phyloP scores from a whole-genome alignment of 2,113 vertebrate species.

The Rafetus swinhoei region DNA sequence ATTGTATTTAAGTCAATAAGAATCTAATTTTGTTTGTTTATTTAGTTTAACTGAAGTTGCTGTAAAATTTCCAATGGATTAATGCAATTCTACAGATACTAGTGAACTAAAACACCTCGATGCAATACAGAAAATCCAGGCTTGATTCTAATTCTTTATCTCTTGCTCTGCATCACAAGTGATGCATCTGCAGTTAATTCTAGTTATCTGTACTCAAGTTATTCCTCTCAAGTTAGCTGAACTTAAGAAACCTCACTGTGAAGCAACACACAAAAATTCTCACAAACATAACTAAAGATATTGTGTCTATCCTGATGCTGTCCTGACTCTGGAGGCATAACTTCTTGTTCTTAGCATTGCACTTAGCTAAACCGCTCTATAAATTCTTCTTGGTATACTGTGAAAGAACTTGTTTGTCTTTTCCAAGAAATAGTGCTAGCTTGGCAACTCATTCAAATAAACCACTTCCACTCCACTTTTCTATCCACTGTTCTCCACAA shows the following conservation, averaged over 20 bases:
- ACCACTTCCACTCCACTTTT: background rate
- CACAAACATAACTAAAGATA: background rate
- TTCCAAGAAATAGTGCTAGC: background rate
- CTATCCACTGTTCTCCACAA: background rate
- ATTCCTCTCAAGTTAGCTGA: background rate
- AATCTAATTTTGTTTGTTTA: background rate
- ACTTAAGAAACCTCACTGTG: background rate
- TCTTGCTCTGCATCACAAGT: slow-evolving; percentile 7
- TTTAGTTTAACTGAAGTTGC: slow-evolving; percentile 38
- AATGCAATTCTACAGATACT: slow-evolving; percentile 27
- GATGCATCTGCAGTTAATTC: slow-evolving; percentile 13
- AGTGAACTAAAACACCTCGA: background rate
- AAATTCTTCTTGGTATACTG: background rate
- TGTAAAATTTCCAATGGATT: slow-evolving; percentile 3
- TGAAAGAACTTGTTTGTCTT: background rate
- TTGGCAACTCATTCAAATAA: background rate
- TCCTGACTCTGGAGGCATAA: background rate
- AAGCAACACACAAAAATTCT: background rate
- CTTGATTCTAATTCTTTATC: background rate
- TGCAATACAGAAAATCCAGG: slow-evolving; percentile 33
- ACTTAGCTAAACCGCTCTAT: background rate
- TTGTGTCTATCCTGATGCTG: background rate
- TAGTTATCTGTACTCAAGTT: background rate
- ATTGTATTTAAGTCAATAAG: background rate
- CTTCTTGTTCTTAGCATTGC: background rate